Evolutionary conservation across 2,797 vertebrate species (phyloP), one percentile per base, ranked within the genome.

Genomic region (Scolopax bukidnonensis): DNA sequence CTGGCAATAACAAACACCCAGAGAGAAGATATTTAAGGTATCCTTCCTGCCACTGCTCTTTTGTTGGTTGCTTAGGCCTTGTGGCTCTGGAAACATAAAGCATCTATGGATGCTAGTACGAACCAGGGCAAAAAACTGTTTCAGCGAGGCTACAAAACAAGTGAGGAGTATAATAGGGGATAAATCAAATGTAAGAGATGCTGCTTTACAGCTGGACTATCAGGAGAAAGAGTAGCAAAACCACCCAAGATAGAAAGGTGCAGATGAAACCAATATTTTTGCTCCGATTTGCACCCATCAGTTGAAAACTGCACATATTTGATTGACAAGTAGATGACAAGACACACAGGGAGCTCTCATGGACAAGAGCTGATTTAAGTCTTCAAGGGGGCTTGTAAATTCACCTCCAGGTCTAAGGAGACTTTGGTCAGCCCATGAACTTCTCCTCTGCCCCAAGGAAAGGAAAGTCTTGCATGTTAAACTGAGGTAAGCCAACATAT

Each of bases 81-180:
- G 43, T 8, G 8, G 14, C 17, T 73, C 32, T 11, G 27, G 54
- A 83, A 71, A 89, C 21, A 57, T 1, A 80, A 6, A 36, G 0
- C 8, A 48, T 16, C 25, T 56, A 74, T 1, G 1, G 11, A 40
- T 48, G 3, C 8, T 77, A 25, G 2, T 60, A 40, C 23, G 60
- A 87, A 76, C 4, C 15, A 64, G 28, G 16, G 38, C 8, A 70
- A 92, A 88, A 88, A 88, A 76, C 33, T 8, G 5, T n/a, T 47
- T 67, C 28, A n/a, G n/a, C 25, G 23, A 75, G 50, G 14, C 81
- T 80, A 38, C 1, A 0, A 0, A 12, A 40, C 1, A 45, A 85
- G 7, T 32, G 25, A 67, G 43, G 11, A 81, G n/a, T n/a, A 14
- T 10, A 68, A 25, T 16, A 81, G 76, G 40, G 84, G 61, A 48